Conservation (phyloP, 2,113 vertebrate genomes). For the Hippotragus niger region DNA sequence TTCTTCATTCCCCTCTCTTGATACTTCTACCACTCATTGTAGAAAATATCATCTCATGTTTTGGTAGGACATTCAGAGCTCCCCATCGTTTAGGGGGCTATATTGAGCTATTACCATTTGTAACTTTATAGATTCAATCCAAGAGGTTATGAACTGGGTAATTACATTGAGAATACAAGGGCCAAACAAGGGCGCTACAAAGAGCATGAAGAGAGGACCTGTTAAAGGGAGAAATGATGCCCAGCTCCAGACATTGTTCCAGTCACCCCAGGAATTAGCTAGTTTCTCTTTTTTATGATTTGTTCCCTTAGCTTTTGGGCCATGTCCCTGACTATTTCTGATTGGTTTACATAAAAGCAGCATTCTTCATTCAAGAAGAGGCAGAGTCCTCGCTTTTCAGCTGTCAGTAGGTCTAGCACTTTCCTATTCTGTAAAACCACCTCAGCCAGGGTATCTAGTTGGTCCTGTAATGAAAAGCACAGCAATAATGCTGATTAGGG, state of each 20-base stretch:
- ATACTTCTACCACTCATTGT: background rate
- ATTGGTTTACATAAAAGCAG: background rate
- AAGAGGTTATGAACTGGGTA: background rate
- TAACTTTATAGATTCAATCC: background rate
- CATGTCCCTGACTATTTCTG: background rate
- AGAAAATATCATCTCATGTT: background rate
- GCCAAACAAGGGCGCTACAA: rapidly evolving
- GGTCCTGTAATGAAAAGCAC: background rate
- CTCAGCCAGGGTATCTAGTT: background rate
- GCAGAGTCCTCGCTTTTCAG: background rate
- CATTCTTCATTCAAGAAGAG: background rate
- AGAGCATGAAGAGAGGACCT: background rate
- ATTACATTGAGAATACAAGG: background rate
- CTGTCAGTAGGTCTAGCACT: background rate
- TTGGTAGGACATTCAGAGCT: background rate
- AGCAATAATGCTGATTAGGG: background rate
- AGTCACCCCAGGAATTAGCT: background rate
- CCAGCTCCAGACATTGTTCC: background rate
- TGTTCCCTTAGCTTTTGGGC: background rate
- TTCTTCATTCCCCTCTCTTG: background rate
- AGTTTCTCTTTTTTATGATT: background rate
- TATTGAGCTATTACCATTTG: background rate
- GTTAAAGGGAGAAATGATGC: background rate
- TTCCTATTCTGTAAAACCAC: background rate
- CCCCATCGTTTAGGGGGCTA: background rate